Evolutionary conservation across 2,113 vertebrate genomes (phyloP).

Genomic region (Lucifuga dentata): DNA sequence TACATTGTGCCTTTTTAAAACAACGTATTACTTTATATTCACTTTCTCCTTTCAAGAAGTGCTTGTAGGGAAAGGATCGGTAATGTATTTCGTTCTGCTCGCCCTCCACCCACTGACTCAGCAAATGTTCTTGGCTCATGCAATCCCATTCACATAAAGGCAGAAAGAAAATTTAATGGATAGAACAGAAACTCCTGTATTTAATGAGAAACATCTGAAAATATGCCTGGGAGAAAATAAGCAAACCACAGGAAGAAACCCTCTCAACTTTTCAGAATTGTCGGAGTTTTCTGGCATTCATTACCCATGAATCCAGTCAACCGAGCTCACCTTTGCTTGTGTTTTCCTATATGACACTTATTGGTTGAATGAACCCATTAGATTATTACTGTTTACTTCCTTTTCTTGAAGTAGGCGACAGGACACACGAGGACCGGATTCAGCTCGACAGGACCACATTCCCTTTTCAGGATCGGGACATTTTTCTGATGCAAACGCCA

Average conservation of each 20-base stretch:
- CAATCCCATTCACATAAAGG: slow-evolving; percentile 45
- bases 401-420: slow-evolving; percentile 10
- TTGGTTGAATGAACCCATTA: slow-evolving; percentile 58
- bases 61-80: slow-evolving; percentile 18
- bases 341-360: slow-evolving; percentile 51
- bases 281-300: slow-evolving; percentile 6
- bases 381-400: slow-evolving; percentile 54
- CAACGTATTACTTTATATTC: slow-evolving; percentile 46
- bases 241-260: slow-evolving; percentile 35
- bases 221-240: slow-evolving; percentile 28
- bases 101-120: slow-evolving; percentile 59
- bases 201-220: slow-evolving; percentile 61
- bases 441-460: slow-evolving; percentile 44
- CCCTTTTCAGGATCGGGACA: slow-evolving; percentile 54
- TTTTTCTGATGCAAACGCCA: slow-evolving; percentile 40
- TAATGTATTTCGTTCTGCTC: slow-evolving; percentile 46
- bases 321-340: slow-evolving; percentile 6
- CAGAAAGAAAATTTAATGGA: slow-evolving; percentile 40
- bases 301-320: slow-evolving; percentile 42
- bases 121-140: slow-evolving; percentile 53
- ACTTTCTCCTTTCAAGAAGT: slow-evolving; percentile 36
- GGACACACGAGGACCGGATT: slow-evolving; percentile 23
- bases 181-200: slow-evolving; percentile 42
- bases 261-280: slow-evolving; percentile 24
- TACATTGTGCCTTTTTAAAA: slow-evolving; percentile 10